These are phyloP conservation scores for Eulemur mongoz DNA, from an alignment of 2,797 vertebrate species.

Conservation along the genomic window DNA sequence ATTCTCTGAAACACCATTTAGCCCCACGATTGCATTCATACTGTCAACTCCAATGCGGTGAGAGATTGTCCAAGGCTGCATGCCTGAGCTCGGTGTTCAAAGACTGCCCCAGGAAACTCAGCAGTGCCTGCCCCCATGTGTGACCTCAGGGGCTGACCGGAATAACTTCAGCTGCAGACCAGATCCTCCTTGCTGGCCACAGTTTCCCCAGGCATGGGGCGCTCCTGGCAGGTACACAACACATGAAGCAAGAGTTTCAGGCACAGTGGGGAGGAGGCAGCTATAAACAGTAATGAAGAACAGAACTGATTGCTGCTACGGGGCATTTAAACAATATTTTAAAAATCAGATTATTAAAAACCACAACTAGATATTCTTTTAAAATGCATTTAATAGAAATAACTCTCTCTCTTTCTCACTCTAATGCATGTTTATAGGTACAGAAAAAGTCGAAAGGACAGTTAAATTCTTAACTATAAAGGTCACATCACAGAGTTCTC, in stretches of 20 bases:
- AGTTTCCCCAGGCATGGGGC: not conserved
- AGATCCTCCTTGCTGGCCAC: not conserved
- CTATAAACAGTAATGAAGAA: not conserved
- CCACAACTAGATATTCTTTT: not conserved
- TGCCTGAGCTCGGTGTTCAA: slow-evolving; percentile 10
- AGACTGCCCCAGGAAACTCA: slow-evolving; percentile 24
- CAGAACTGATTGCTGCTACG: not conserved
- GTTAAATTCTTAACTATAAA: not conserved
- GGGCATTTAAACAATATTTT: not conserved
- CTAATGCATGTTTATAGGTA: not conserved
- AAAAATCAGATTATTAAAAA: not conserved
- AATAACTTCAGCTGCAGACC: not conserved
- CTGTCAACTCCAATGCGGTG: slow-evolving; percentile 5
- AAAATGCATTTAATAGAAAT: not conserved
- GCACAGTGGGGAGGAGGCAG: not conserved
- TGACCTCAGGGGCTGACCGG: not conserved
- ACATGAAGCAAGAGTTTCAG: not conserved
- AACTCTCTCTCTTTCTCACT: not conserved
- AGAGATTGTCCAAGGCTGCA: not conserved
- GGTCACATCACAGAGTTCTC: not conserved
- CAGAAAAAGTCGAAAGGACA: not conserved
- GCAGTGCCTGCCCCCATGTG: not conserved
- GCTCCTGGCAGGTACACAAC: accelerated
- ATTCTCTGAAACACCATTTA: slow-evolving; percentile 33
- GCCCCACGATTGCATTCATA: slow-evolving; percentile 8